phyloP scores from a whole-genome alignment of 2,797 vertebrate genomes.

The Eospalax fontanierii region DNA sequence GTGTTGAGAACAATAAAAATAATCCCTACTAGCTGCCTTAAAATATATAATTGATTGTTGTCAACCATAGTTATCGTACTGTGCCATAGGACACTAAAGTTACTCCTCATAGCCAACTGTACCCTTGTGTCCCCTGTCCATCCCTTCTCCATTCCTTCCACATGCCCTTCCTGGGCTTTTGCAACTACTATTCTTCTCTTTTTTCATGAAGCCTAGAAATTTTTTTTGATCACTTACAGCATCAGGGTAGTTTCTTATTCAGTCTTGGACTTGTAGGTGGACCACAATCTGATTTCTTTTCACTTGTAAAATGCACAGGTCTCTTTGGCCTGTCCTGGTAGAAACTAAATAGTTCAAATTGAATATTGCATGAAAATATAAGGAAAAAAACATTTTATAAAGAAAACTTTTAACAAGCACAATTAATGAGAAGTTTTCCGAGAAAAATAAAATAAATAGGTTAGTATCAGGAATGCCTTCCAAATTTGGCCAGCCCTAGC shows the following conservation, averaged over 20 bases:
- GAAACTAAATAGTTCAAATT: not conserved
- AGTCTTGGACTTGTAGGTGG: no score
- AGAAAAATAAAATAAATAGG: no score
- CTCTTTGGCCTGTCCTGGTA: not conserved
- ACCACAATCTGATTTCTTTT: not conserved
- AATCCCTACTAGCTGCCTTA: not conserved
- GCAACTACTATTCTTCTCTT: not conserved
- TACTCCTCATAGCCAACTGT: not conserved
- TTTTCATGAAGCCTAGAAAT: no score
- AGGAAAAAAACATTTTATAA: no score
- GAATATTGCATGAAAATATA: not conserved
- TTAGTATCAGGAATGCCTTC: no score
- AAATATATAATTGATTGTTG: not conserved
- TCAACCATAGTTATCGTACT: not conserved
- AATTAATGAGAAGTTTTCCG: no score
- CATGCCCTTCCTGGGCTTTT: not conserved
- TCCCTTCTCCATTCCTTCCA: not conserved
- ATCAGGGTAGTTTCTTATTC: no score
- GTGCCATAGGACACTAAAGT: not conserved
- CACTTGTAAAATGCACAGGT: not conserved
- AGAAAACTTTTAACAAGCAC: no score
- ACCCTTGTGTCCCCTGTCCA: not conserved
- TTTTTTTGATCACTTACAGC: not conserved
- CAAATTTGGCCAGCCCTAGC: no score
- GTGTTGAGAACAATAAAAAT: not conserved